Evolutionary conservation across 2,797 vertebrate genomes (phyloP), one percentile per base, ranked within the genome.

Genomic region (Limnodromus scolopaceus): DNA sequence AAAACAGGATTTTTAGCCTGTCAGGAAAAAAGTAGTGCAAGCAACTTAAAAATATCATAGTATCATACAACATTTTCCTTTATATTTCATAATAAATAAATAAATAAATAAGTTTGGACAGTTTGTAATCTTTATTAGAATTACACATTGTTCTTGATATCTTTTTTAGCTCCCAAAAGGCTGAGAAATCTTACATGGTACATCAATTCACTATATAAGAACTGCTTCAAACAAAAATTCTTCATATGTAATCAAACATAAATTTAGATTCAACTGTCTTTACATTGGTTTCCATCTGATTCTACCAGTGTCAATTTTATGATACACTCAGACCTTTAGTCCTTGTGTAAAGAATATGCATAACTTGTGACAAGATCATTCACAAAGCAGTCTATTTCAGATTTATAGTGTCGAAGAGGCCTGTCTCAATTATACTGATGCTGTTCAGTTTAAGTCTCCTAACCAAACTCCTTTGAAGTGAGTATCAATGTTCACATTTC

Each of bases 391-490:
- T 38, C 45, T 72, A 46, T 46, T 95, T 96, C 92, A 96, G 57
- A 96, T 96, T 93, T 94, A 70, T 85, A 88, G 25, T 88, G 75
- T 85, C 46, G 69, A 96, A 93, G 77, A 87, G 48, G 53, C 78
- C 49, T 93, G 30, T 85, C 78, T 95, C 77, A 49, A 9, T 71
- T 61, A 32, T 39, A 76, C 4, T 28, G 22, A 54, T 68, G 63
- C 71, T 88, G 23, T 81, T 89, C 80, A 34, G 58, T 91, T 72
- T 39, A 63, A 1, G 8, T 89, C 77, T 77, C 48, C 13, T 65
- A 93, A 95, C 46, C 57, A 91, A 94, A 93, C 15, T 27, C 39
- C 83, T 97, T 88, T 97, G 76, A 95, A 93, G 72, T 41, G 17
- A 81, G 36, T 60, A 87, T 39, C 60, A 89, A 63, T 8, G 28